Evolutionary conservation across 2,888 invertebrate genomes (phyloP).

Genomic region (Phaonia tiefii): DNA sequence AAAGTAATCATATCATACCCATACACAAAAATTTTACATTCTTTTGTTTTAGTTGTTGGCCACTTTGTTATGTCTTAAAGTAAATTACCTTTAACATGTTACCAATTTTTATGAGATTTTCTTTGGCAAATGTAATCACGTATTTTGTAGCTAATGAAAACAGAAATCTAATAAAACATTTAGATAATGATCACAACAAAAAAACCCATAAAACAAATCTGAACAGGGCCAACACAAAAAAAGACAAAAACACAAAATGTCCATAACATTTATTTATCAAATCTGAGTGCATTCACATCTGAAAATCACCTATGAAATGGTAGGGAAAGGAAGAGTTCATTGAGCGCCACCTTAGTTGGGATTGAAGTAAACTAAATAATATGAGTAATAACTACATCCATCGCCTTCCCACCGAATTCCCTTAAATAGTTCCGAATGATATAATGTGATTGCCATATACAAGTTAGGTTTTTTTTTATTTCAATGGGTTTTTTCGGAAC

Average conservation of each 20-base stretch:
- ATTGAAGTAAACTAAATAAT: slow-evolving; percentile 30
- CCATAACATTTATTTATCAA: neutral
- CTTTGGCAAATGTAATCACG: slow-evolving; percentile 67
- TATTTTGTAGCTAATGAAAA: slow-evolving; percentile 68
- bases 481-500: no score
- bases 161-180: slow-evolving; percentile 70
- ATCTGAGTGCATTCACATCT: slow-evolving; percentile 16
- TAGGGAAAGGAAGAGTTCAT: slow-evolving; percentile 52
- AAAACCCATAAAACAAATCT: slow-evolving; percentile 3
- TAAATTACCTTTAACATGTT: slow-evolving; percentile 49
- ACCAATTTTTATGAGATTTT: slow-evolving; percentile 58
- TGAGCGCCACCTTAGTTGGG: slow-evolving; percentile 65
- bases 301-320: neutral
- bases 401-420: slow-evolving; percentile 5
- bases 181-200: slow-evolving; percentile 66
- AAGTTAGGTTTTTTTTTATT: no score
- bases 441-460: no score
- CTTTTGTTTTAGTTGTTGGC: neutral
- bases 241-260: neutral
- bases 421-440: slow-evolving; percentile 44
- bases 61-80: slow-evolving; percentile 1
- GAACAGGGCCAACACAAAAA: slow-evolving; percentile 1
- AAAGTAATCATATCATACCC: no score
- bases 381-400: neutral
- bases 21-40: neutral